Base-by-base conservation (phyloP, 2,113 vertebrate species). In the Gopherus flavomarginatus region DNA sequence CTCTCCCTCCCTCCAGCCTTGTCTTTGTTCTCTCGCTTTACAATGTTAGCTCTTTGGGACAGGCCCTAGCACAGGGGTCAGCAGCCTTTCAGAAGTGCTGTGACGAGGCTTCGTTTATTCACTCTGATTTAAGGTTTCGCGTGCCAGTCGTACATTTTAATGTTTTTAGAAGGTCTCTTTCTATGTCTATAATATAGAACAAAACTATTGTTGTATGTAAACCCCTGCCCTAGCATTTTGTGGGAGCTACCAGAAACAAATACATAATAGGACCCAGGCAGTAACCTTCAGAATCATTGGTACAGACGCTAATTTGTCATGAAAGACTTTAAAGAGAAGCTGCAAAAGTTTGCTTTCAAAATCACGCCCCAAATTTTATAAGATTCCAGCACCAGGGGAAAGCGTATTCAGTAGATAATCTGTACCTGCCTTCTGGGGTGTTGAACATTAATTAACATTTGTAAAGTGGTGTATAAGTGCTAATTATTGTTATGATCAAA, bases 191-290 rank as follows among this genome's bases (percentile, higher is more conserved):
- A 50, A 16, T 50, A 50, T 50, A 50, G 4, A 14, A 50, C 50
- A 14, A 50, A 50, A 14, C 50, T 50, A 50, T 50, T 50, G 50
- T 16, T 50, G 13, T 50, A 50, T 50, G 50, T 50, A 14, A 50
- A 50, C 50, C 17, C 77, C 10, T n/a, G 79, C 29, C 47, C 5
- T 53, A 12, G 31, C 1, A 22, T 52, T 49, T 29, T 69, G 7
- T 29, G 4, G 1, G 21, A 1, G 2, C 50, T 56, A 44, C 42
- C 1, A 2, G 47, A 5, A 62, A 19, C 49, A 31, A 13, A 14
- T 38, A 4, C 1, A 0, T n/a, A 47, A 47, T 1, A 9, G 49
- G 47, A 38, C 54, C 0, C 1, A 62, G 54, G 3, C 7, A 12
- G 49, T 24, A 72, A 47, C 83, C 17, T 83, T 19, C 65, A 49